These are phyloP conservation scores for Neotragus pygmaeus DNA, from an alignment of 2,113 vertebrate species.

Conservation along the genomic window DNA sequence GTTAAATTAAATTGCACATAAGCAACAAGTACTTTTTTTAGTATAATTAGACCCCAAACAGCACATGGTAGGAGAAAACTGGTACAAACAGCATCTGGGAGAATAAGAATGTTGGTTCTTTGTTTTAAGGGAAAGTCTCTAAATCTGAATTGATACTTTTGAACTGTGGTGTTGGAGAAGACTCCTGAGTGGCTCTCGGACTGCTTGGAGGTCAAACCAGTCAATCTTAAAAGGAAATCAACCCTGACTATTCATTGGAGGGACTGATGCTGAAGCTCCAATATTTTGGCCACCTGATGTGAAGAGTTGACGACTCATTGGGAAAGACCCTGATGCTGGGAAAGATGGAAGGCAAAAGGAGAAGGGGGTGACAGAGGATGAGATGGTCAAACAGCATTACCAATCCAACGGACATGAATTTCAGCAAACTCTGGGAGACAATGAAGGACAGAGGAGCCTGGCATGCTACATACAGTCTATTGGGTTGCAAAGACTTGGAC, in stretches of 20 bases:
- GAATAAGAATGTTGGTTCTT: not conserved
- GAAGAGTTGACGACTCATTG: not conserved
- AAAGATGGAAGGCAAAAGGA: not conserved
- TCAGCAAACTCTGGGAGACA: not conserved
- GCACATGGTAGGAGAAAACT: not conserved
- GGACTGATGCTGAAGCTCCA: not conserved
- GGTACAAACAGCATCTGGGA: not conserved
- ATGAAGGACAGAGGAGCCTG: not conserved
- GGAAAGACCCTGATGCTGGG: not conserved
- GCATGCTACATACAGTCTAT: not conserved
- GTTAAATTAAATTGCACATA: slow-evolving; percentile 6
- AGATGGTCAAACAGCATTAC: not conserved
- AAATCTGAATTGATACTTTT: not conserved
- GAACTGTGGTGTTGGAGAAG: not conserved
- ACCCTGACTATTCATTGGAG: not conserved
- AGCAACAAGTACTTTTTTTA: not conserved
- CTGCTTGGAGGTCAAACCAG: not conserved
- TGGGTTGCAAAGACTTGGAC: not conserved
- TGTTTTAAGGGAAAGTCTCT: not conserved
- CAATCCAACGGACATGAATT: not conserved
- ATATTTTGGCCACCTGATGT: not conserved
- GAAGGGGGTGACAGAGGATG: not conserved
- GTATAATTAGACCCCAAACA: not conserved
- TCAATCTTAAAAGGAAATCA: not conserved
- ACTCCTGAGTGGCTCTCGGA: accelerated